These are phyloP conservation scores for Cephus cinctus DNA, from an alignment of 1,140 invertebrate species.

Conservation along the genomic window DNA sequence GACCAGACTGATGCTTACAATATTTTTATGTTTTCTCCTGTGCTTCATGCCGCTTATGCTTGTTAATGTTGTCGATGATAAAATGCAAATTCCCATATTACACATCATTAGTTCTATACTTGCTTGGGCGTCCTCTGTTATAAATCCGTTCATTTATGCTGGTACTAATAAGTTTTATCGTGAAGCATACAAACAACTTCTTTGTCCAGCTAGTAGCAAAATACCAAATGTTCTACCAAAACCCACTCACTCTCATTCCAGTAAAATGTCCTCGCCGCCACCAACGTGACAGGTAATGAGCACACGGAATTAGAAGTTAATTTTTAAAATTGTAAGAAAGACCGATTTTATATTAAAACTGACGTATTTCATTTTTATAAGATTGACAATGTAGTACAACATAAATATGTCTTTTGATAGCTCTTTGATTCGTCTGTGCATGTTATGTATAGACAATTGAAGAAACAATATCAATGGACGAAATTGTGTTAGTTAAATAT, in stretches of 20 bases:
- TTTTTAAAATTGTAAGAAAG: too few relatives aligned
- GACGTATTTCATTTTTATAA: too few relatives aligned
- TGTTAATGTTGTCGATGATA: slow-evolving; percentile 80
- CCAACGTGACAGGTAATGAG: slow-evolving; percentile 22
- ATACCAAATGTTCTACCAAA: slow-evolving; percentile 23
- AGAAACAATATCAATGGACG: too few relatives aligned
- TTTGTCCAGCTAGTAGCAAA: slow-evolving; percentile 49
- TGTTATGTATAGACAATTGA: too few relatives aligned
- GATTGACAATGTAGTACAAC: too few relatives aligned
- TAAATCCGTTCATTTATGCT: slow-evolving; percentile 87
- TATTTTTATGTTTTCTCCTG: slow-evolving; percentile 80
- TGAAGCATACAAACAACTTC: slow-evolving; percentile 70
- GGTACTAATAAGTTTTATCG: slow-evolving; percentile 81
- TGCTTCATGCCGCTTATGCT: slow-evolving; percentile 86
- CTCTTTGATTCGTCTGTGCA: too few relatives aligned
- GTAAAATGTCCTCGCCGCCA: slow-evolving; percentile 43
- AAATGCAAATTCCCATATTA: slow-evolving; percentile 67
- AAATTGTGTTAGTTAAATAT: too few relatives aligned
- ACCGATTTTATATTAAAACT: too few relatives aligned
- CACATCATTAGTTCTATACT: slow-evolving; percentile 80
- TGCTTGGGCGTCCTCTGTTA: slow-evolving; percentile 82
- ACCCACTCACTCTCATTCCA: slow-evolving; percentile 42
- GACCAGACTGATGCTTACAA: slow-evolving; percentile 80
- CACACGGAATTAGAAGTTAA: too few relatives aligned
- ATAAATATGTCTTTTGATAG: too few relatives aligned